Conservation (phyloP, 2,797 vertebrate species). For the Lepus townsendii region DNA sequence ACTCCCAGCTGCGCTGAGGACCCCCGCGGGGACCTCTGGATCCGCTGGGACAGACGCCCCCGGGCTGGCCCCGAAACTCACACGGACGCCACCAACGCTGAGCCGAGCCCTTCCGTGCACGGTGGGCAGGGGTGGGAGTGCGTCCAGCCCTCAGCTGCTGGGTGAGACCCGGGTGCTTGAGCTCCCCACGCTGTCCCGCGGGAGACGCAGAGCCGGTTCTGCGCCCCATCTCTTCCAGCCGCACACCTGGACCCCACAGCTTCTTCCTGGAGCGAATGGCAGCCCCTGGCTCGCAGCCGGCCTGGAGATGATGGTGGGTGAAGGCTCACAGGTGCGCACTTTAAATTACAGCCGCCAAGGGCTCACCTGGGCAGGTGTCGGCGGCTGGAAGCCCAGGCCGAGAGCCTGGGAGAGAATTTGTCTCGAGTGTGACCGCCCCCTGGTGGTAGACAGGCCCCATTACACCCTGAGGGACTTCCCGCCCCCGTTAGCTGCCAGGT, state of each 20-base stretch:
- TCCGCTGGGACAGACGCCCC: too few relatives aligned
- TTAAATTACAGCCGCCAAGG: background rate
- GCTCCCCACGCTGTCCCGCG: background rate
- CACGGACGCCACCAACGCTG: too few relatives aligned
- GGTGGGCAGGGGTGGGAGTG: too few relatives aligned
- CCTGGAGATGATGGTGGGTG: background rate
- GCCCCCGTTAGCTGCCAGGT: background rate
- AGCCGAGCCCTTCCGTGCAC: too few relatives aligned
- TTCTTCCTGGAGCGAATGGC: background rate
- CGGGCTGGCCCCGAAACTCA: too few relatives aligned
- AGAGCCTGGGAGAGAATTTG: background rate
- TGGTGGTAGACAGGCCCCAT: background rate
- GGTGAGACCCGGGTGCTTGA: background rate
- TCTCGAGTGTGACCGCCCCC: background rate
- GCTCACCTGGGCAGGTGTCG: background rate
- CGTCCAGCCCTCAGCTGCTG: background rate
- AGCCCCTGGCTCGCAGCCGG: background rate
- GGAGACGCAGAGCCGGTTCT: background rate
- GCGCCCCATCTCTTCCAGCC: background rate
- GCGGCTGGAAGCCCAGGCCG: background rate
- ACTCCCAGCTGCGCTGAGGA: too few relatives aligned
- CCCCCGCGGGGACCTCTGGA: too few relatives aligned
- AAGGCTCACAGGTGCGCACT: background rate
- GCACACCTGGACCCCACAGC: background rate
- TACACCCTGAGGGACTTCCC: background rate